Base-by-base conservation (phyloP, 2,113 vertebrate genomes). In the Microcebus jonahi region DNA sequence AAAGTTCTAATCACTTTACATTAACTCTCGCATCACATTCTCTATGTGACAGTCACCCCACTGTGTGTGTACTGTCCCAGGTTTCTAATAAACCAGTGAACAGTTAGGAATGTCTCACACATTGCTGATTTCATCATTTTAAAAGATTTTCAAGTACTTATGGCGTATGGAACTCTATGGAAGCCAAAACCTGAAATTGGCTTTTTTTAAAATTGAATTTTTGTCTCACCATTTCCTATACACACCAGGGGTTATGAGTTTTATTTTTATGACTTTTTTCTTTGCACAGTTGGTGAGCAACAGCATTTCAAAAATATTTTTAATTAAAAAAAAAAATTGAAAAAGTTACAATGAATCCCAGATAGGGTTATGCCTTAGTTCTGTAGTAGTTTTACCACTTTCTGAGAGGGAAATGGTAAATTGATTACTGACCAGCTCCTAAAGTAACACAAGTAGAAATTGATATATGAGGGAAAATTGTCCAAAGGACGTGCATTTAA, bases 201-300 rank as follows among this genome's bases (percentile, higher is more conserved):
- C 21, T 57, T 31, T 84, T 68, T 61, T 42, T 59, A 57, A 36
- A 25, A 87, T 77, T 92, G 29, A 71, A 77, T 88, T 79, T 94
- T 91, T 76, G 15, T 70, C 67, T 95, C 34, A 96, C 23, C 42
- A 42, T 96, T 96, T 95, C 53, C 57, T 90, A 4, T 59, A 61
- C 2, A 84, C 4, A 70, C 8, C 10, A 27, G 13, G 17, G 4
- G 21, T 34, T 65, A 34, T 3, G 17, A 77, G 34, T 63, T 88
- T 93, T 93, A 42, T 85, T 95, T 96, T 83, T 55, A 80, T 93
- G n/a, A 90, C 29, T 65, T 92, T 95, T 73, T 93, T 79, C 63
- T 95, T 95, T 87, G 29, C 45, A 81, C 34, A 29, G 4, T 61
- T 84, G 63, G 21, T 89, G 25, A 90, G 6, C 95, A 61, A 34